Base-by-base conservation (phyloP, 2,113 vertebrate species). In the Rhinichthys klamathensis region DNA sequence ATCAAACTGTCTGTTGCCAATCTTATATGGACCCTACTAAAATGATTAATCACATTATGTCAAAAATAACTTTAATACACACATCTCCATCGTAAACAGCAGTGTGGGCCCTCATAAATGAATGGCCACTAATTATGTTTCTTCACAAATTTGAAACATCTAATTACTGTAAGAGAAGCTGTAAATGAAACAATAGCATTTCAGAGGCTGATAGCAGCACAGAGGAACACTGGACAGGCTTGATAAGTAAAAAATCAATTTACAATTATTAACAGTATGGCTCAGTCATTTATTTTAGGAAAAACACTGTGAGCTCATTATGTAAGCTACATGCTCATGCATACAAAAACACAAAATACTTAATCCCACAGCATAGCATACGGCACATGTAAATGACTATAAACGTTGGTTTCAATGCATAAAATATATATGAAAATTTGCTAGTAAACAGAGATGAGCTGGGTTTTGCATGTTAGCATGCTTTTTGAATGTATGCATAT, bases 231-330 rank as follows among this genome's bases (percentile, higher is more conserved):
- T 89, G 86, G 72, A 85, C 82, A 72, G 84, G 76, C 83, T 84
- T 84, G 88, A 87, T 90, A 87, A 90, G 86, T 85, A 80, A 86
- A 82, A 87, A 90, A 88, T 89, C 86, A 72, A 89, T 89, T 87
- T 87, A 85, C 76, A 86, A 89, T 87, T 86, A 86, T 86, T 86
- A 88, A 88, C 61, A 83, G 61, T 70, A 73, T 49, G 35, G 35
- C 70, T 65, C 56, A 80, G 83, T 89, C 51, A 82, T 85, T 87
- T 80, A 76, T 80, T 88, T 77, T 75, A 81, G 69, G 69, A 81
- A 25, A 82, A 83, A 80, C 27, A 70, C 16, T 30, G 56, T 18
- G 78, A 74, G 44, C 78, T 72, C 41, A 84, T 61, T 67, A 65
- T 44, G 69, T 35, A 75, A 30, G 25, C 41, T 49, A 54, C 30